Base-by-base conservation (phyloP, 2,113 vertebrate genomes). In the Toxotes chatareus region DNA sequence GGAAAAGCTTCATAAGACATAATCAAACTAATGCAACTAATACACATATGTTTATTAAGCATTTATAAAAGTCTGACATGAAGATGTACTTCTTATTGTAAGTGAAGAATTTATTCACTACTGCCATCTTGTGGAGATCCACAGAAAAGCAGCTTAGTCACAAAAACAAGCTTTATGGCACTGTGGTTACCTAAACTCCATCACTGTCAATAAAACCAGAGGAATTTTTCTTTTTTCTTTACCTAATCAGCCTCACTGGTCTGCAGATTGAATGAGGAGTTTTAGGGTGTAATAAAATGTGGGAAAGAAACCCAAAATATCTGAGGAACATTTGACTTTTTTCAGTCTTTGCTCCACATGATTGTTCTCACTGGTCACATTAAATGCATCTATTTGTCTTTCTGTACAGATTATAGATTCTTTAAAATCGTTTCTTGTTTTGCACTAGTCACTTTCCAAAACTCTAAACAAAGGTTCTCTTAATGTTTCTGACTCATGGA, bases 101-200 rank as follows among this genome's bases (percentile, higher is more conserved):
- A 36, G 27, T 27, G 27, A 27, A 27, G 36, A n/a, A 11, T 69
- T 21, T 79, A 42, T 14, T n/a, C 12, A 4, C 49, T 62, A 0
- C 80, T 73, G 82, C 68, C 89, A 79, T 76, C 89, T 85, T 11
- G n/a, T 83, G 87, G 74, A 70, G 6, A 51, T 12, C 1, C 14
- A 72, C 11, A 51, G 62, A 65, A 34, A 51, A 10, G 17, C 65
- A 12, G 23, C n/a, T 23, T 11, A 47, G 19, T 21, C 49, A 3
- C 49, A 51, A 49, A 51, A 3, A 21, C 6, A 51, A 51, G n/a
- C 49, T 51, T 21, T 7, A 0, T 12, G 19, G 6, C 3, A 2
- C 19, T n/a, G 7, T 51, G 13, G 61, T 42, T 7, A 47, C 44
- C 14, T 17, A 60, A 36, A 60, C 14, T 34, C 34, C 57, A 34